Evolutionary conservation across 2,888 invertebrate genomes (phyloP).

Genomic region (Melanargia galathea): DNA sequence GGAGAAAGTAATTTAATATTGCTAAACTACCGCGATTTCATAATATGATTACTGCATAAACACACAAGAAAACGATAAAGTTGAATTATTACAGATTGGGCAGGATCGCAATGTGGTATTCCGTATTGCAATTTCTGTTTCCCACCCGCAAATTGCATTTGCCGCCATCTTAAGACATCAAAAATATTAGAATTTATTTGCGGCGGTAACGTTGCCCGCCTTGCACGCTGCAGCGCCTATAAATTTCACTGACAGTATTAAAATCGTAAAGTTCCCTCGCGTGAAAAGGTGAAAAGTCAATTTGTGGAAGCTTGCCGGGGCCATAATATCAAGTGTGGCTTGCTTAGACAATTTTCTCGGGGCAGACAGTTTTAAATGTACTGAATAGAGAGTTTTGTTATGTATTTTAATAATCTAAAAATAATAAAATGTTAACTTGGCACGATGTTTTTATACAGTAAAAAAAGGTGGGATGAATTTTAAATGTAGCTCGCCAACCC

Average conservation of each 20-base stretch:
- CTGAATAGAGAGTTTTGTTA: slow-evolving; percentile 1
- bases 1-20: background rate
- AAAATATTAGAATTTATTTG: slow-evolving; percentile 48
- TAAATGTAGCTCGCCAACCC: too few relatives aligned
- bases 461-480: too few relatives aligned
- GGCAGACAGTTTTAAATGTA: background rate
- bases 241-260: slow-evolving; percentile 43
- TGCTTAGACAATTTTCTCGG: slow-evolving; percentile 3
- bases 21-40: background rate
- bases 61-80: background rate
- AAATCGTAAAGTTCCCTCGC: slow-evolving; percentile 41
- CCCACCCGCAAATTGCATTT: slow-evolving; percentile 69
- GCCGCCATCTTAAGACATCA: slow-evolving; percentile 50
- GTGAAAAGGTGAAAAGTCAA: slow-evolving; percentile 25
- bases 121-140: slow-evolving; percentile 61
- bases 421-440: background rate
- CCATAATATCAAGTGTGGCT: slow-evolving; percentile 13
- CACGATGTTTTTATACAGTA: too few relatives aligned
- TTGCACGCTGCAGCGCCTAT: slow-evolving; percentile 33
- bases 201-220: slow-evolving; percentile 16
- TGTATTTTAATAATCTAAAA: background rate
- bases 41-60: background rate
- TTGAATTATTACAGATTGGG: slow-evolving; percentile 1
- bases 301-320: slow-evolving; percentile 10
- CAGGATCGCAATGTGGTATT: slow-evolving; percentile 37